A percentile compares a stretch with the other conserved stretches of the same genome.
phyloP scores from a whole-genome alignment of 2,888 invertebrate genomes.

The Sinelater perroti region DNA sequence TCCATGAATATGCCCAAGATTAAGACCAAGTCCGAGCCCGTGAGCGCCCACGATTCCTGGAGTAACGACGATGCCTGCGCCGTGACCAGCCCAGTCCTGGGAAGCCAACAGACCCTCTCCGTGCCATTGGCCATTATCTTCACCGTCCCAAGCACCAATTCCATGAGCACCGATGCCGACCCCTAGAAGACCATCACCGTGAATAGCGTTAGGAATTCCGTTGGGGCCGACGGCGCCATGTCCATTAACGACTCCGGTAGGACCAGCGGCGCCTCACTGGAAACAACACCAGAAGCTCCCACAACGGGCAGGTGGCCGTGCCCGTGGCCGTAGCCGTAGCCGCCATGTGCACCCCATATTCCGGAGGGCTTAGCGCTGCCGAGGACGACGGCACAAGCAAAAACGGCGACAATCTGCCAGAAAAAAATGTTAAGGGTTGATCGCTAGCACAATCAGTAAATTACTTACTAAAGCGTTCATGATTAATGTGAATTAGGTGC shows the following conservation, averaged over 20 bases:
- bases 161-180: no score
- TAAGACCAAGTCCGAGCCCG: constrained; percentile 11
- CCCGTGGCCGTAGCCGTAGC: constrained; percentile 12
- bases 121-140: constrained; percentile 32
- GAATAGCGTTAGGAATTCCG: constrained; percentile 20
- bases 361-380: constrained; percentile 20
- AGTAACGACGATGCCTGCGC: no score
- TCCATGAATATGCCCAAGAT: constrained; percentile 2
- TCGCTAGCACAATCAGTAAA: not conserved
- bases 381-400: constrained; percentile 22
- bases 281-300: constrained; percentile 30
- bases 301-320: constrained; percentile 13
- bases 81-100: constrained; percentile 22
- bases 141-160: constrained; percentile 11
- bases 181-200: constrained; percentile 4
- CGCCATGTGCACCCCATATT: constrained; percentile 16
- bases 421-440: not conserved
- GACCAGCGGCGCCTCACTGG: constrained; percentile 23
- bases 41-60: constrained; percentile 11
- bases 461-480: constrained; percentile 33
- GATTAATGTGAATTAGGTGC: constrained; percentile 14
- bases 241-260: constrained; percentile 31
- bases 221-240: constrained; percentile 29
- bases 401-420: constrained; percentile 18
- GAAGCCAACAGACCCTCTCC: constrained; percentile 29